Percentiles rank a stretch among this genome's conserved stretches.
phyloP scores from a whole-genome alignment of 2,113 vertebrate species.

The Prinia subflava region DNA sequence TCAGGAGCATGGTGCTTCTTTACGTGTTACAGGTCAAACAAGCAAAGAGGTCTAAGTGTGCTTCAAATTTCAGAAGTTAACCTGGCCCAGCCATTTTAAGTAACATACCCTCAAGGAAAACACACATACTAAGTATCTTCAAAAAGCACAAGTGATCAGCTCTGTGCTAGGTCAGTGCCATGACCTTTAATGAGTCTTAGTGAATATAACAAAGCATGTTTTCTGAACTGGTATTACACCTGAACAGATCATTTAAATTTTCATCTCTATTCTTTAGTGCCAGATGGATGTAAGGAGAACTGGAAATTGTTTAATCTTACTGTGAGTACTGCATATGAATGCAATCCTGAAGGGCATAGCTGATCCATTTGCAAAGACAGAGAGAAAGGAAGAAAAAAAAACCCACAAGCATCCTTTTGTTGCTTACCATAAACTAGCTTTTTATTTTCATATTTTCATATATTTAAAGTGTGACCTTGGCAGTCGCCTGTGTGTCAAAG shows the following conservation, averaged over 20 bases:
- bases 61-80: background rate
- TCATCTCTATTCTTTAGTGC: background rate
- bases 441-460: background rate
- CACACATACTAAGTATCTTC: background rate
- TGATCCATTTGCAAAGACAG: background rate
- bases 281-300: background rate
- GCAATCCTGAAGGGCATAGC: background rate
- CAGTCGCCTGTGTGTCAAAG: background rate
- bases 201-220: background rate
- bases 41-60: background rate
- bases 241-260: background rate
- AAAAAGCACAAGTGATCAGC: background rate
- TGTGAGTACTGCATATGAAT: background rate
- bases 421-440: background rate
- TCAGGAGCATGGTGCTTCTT: background rate
- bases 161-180: background rate
- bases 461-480: slow-evolving; percentile 5
- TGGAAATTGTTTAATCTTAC: background rate
- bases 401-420: background rate
- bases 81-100: background rate
- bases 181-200: background rate
- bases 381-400: background rate
- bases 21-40: background rate
- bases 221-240: background rate
- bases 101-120: background rate